A percentile compares a stretch with the other conserved stretches of the same genome.
Evolutionary conservation across 2,113 vertebrate species (phyloP).

Genomic region (Shinisaurus crocodilurus): DNA sequence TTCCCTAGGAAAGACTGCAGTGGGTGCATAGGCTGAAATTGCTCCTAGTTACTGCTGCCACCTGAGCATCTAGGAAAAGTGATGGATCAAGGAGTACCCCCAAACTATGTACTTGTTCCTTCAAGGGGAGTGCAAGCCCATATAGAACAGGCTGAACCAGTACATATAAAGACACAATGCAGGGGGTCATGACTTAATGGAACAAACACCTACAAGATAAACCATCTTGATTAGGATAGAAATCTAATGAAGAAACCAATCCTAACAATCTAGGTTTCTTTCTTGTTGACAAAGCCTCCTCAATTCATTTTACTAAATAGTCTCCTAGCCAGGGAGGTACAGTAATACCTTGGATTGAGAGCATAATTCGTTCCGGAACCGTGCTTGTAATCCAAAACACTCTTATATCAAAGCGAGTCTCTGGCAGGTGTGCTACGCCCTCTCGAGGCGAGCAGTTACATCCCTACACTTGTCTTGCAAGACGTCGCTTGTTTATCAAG

Average conservation of each 20-base stretch:
- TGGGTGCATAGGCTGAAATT: background rate
- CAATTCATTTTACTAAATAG: background rate
- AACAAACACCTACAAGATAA: background rate
- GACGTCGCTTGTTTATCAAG: no score
- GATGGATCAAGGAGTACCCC: background rate
- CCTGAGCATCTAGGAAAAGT: background rate
- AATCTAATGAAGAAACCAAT: background rate
- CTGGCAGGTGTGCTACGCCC: no score
- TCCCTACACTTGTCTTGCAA: no score
- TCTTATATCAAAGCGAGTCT: no score
- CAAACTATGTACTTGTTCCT: background rate
- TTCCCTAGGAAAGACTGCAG: background rate
- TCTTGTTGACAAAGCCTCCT: background rate
- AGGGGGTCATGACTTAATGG: constrained; percentile 8
- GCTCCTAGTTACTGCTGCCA: no score
- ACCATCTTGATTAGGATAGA: background rate
- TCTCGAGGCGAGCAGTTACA: no score
- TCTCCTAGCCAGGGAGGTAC: background rate
- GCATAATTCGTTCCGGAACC: no score
- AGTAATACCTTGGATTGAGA: no score
- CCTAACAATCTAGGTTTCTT: background rate
- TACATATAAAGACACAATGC: constrained; percentile 30
- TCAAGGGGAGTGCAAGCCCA: background rate
- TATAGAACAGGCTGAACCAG: background rate
- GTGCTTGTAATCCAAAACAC: no score